Base-by-base conservation (phyloP, 2,113 vertebrate species). In the Emydocephalus ijimae region DNA sequence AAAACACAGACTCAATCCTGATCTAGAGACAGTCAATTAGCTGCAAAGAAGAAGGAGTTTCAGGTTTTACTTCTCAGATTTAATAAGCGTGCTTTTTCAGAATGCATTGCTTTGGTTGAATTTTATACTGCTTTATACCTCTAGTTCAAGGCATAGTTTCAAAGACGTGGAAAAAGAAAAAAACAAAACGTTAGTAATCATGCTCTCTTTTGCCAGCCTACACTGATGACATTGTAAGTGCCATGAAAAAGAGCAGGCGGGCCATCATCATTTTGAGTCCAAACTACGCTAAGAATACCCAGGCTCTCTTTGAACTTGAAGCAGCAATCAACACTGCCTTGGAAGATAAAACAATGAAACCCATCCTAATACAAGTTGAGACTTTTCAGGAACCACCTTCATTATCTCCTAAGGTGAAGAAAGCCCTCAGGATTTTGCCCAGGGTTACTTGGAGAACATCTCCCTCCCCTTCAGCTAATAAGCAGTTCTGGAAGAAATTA, bases 251-350 rank as follows among this genome's bases (percentile, higher is more conserved):
- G 92, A 99, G 99, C 89, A 97, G 97, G 57, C 96, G 98, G 95
- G 97, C 97, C 21, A 98, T 99, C 91, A 98, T 98, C 87, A 94
- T 99, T 94, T 95, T 99, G 93, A 98, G 98, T 55, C 97, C 97
- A 55, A 96, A 95, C 15, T 99, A 99, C 3, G 18, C 99, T 90
- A 97, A 50, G n/a, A 52, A 91, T 0, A 97, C 97, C 94, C 97
- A 96, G 64, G 96, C 95, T 23, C 92, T 98, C 92, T 99, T 99
- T 95, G 98, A 98, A 86, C 96, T 99, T n/a, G 98, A 98, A 95
- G 98, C 98, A 86, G 98, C 98, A 0, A 96, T 99, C 87, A 98
- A 98, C 94, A 98, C 97, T 59, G 97, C 97, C 0, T 86, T 98
- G 94, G 96, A 97, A 91, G 97, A 98, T 69, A 96, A 96, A 56